Evolutionary conservation across 1,140 invertebrate species (phyloP), one percentile per base, ranked within the genome.

Genomic region (Archivesica marissinica): DNA sequence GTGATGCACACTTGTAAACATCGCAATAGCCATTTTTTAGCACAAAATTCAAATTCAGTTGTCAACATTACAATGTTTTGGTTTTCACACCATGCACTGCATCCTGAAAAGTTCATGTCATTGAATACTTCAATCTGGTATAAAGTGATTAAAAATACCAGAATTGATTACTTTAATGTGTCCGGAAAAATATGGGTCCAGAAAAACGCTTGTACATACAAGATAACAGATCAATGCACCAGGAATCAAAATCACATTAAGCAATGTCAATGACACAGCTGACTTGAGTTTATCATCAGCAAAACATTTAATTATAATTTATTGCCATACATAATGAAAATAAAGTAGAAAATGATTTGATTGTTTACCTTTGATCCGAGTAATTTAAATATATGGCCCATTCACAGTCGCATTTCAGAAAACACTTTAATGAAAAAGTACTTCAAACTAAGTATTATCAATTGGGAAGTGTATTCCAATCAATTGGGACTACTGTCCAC

Each of bases 301-400:
- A 64, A 64, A n/a, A 28, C 41, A 47, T 33, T 50, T 17, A 25
- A 25, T 23, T 50, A 50, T 74, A 50, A 47, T 50, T 74, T 35
- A 74, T 35, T 50, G 35, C 30, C 70, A 74, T 50, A 74, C 33
- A 74, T 64, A 41, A 74, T 25, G 33, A 44, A 50, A 74, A 74
- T 35, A 20, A 50, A 74, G 15, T 47, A 28, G 23, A 74, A 74
- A 74, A 28, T 74, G 70, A 74, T 74, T 74, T 50, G 28, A 50
- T 23, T 47, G 70, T 74, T 74, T 74, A 52, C 50, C 30, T 74
- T 74, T 74, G 70, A 74, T 74, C 70, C 38, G 17, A 74, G 41
- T 50, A 28, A 50, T 74, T 54, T 25, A n/a, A 25, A 54, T 50
- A 74, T 74, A 44, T 20, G 59, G n/a, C 59, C 59, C 30, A 64